These are phyloP conservation scores for Amphibalanus amphitrite DNA, from an alignment of 1,140 invertebrate genomes.

Conservation along the genomic window DNA sequence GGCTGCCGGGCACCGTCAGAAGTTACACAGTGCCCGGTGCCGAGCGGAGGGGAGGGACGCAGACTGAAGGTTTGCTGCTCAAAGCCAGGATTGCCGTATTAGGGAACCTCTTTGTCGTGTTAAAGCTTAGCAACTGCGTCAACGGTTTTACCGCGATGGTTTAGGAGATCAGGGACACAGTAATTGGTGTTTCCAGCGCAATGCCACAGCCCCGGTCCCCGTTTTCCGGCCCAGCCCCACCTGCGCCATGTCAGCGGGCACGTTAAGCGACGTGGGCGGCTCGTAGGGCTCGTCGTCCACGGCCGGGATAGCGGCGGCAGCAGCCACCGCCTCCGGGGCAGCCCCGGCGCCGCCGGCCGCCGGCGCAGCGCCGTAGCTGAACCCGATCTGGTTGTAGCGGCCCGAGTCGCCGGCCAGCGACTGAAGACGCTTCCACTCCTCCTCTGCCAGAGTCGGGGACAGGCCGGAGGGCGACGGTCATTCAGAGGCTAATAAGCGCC, in stretches of 20 bases:
- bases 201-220: too few relatives aligned
- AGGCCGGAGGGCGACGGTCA: not conserved
- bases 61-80: too few relatives aligned
- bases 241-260: conserved; percentile 50
- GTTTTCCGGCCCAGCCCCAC: too few relatives aligned
- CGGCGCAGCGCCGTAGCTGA: conserved; percentile 45
- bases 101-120: too few relatives aligned
- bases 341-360: conserved; percentile 2
- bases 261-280: conserved; percentile 44
- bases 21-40: too few relatives aligned
- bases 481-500: too few relatives aligned
- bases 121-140: too few relatives aligned
- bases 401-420: conserved; percentile 40
- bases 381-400: conserved; percentile 57
- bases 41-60: too few relatives aligned
- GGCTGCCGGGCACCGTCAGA: conserved; percentile 44
- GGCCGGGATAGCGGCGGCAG: conserved; percentile 26
- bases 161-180: too few relatives aligned
- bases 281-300: conserved; percentile 50
- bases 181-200: too few relatives aligned
- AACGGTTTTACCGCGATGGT: too few relatives aligned
- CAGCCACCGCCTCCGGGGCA: conserved; percentile 12
- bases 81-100: too few relatives aligned
- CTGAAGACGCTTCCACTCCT: conserved; percentile 71
- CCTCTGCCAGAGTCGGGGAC: conserved; percentile 60